Base-by-base conservation (phyloP, 2,888 invertebrate species). In the Oxystoma pomonae region DNA sequence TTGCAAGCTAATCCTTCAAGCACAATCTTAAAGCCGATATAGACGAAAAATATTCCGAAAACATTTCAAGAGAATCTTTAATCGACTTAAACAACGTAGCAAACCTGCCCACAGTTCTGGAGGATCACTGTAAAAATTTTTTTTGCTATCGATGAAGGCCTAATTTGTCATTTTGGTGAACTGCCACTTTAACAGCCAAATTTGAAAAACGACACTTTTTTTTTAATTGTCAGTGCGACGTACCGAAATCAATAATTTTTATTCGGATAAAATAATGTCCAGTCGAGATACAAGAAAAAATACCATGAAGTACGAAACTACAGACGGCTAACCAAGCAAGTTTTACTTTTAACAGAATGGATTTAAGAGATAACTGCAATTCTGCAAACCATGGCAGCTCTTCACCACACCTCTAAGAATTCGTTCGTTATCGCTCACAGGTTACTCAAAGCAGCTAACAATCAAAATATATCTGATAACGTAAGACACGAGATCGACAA, bases 31-130 rank as follows among this genome's bases (percentile, higher is more conserved):
- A 79, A 64, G 77, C 77, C n/a, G 81, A 81, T 63, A 70, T 81
- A 1, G 80, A 82, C 65, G 82, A 82, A 71, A 81, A 81, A 69
- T 82, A 82, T 72, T 82, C 82, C 0, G 81, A 81, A 67, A 81
- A 79, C 70, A 75, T 80, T 71, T 81, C 81, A 1, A 74, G 78
- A 50, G 81, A 82, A 65, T 81, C 81, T 1, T 69, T 81, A 17
- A 79, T 81, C 20, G 81, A 81, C 69, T 70, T 81, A 18, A 78
- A 78, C 65, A 79, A 75, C 61, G 77, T 81, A 1, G 74, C 76
- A 0, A 81, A 81, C 72, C 71, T 82, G 58, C 81, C 81, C 1
- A 76, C 82, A 1, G 81, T 82, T 0, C 82, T 81, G 0, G 82
- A 82, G 73, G 81, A 82, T 67, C 80, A 78, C 56, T 81, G 81